Percentiles rank a stretch among this genome's conserved stretches.
phyloP scores from a whole-genome alignment of 2,888 invertebrate species.

The Hyposoter dolosus region DNA sequence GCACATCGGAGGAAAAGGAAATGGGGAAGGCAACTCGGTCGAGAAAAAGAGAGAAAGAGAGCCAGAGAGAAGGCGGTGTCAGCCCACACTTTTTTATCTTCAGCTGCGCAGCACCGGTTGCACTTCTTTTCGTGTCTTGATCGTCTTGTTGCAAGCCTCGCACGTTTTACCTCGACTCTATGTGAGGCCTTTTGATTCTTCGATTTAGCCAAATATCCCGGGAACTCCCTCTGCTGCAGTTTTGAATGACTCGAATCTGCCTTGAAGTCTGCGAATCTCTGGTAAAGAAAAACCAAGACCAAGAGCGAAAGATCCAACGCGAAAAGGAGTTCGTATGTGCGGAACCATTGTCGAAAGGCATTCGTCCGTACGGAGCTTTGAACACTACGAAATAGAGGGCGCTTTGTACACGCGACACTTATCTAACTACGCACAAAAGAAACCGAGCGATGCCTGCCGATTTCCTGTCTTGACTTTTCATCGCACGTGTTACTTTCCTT shows the following conservation, averaged over 20 bases:
- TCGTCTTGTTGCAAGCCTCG: slow-evolving; percentile 17
- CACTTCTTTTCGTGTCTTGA: slow-evolving; percentile 30
- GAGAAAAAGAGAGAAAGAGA: slow-evolving; percentile 34
- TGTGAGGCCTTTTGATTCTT: slow-evolving; percentile 60
- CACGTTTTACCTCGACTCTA: slow-evolving; percentile 23
- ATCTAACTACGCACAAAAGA: slow-evolving; percentile 30
- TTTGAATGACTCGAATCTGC: slow-evolving; percentile 62
- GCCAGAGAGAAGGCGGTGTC: slow-evolving; percentile 34
- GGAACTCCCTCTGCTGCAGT: slow-evolving; percentile 26
- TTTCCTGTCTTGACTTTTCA: slow-evolving; percentile 60
- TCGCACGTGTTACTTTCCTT: slow-evolving; percentile 27
- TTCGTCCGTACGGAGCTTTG: slow-evolving; percentile 61
- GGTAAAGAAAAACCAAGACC: slow-evolving; percentile 61
- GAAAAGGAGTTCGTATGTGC: slow-evolving; percentile 32
- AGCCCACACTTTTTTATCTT: slow-evolving; percentile 27
- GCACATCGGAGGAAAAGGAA: slow-evolving; percentile 49
- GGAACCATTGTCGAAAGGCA: slow-evolving; percentile 63
- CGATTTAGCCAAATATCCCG: slow-evolving; percentile 61
- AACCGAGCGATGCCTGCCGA: not conserved
- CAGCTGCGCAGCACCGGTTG: slow-evolving; percentile 42
- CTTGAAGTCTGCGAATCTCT: slow-evolving; percentile 78
- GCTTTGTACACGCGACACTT: slow-evolving; percentile 44
- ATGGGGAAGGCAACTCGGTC: slow-evolving; percentile 47
- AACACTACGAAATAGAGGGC: slow-evolving; percentile 43
- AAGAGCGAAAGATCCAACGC: slow-evolving; percentile 25